Evolutionary conservation across 2,888 invertebrate genomes (phyloP), one percentile per base, ranked within the genome.

Genomic region (Carterocephalus palaemon): DNA sequence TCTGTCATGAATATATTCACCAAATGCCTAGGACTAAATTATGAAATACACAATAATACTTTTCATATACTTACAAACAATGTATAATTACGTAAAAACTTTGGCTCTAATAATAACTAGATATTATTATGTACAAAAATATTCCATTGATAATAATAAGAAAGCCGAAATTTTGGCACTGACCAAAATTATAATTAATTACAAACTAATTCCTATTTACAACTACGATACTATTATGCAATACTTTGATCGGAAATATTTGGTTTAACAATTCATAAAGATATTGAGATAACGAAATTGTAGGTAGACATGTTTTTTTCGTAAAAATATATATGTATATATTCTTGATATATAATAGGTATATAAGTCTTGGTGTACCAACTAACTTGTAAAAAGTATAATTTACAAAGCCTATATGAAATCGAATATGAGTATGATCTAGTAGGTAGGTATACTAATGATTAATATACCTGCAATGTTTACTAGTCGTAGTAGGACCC

Each of bases 61-160:
- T 60, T 57, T 60, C 62, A 57, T 53, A 13, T 42, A 42, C 24
- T 19, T 19, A 19, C 4, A 4, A 19, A 17, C 4, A 64, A 65
- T n/a, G n/a, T n/a, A n/a, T n/a, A n/a, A n/a, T n/a, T 56, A 57
- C 51, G 49, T 51, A 59, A 52, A 62, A 69, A 64, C 76, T 78
- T 77, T 76, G 76, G 75, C 70, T 61, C 60, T 67, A 62, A 46
- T 34, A 55, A 60, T 64, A 64, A 57, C 60, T 67, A 62, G 46
- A 28, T 54, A 60, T 64, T 63, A 57, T 57, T 70, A 73, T 61
- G 32, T 51, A 52, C 45, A 52, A 24, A 42, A 29, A 40, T 22
- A 39, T 20, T 40, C 3, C 8, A 31, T 22, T 29, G 13, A 12
- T 8, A 15, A 8, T 3, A 28, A 13, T 13, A n/a, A 28, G 13